Base-by-base conservation (phyloP, 2,113 vertebrate genomes). In the Daphoenositta chrysoptera region DNA sequence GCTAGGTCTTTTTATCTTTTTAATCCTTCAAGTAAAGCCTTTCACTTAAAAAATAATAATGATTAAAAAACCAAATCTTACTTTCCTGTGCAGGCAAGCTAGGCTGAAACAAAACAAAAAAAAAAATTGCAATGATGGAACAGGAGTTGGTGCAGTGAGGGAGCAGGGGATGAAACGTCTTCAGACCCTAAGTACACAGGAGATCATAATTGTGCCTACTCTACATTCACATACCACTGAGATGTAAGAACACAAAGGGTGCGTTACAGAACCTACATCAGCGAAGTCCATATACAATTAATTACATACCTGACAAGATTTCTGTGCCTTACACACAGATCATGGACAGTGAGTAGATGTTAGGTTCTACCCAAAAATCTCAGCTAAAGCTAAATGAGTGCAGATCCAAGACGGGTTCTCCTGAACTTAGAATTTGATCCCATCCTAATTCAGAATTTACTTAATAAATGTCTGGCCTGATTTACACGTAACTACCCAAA, bases 161-260 rank as follows among this genome's bases (percentile, higher is more conserved):
- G 42, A 71, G 24, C 11, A 80, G 17, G 19, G 13, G 23, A 72
- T 47, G 40, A 39, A 27, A 53, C 56, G 30, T 22, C 37, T 61
- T 70, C 48, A 64, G 22, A 80, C 2, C 7, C 26, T 27, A 51
- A 76, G 65, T 4, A 66, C 15, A 28, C 16, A 47, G 9, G 11
- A 47, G 7, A 20, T 33, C 7, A 19, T 12, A 9, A 30, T 0
- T 30, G 10, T 40, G 14, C 53, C 60, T 30, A 8, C 6, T 9
- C 1, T 7, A 27, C 2, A 16, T 20, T 54, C 27, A 51, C 3
- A 0, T 11, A n/a, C 7, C 63, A 44, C 7, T 42, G 45, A 90
- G 71, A 56, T 66, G 16, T 15, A 19, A 35, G 51, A 83, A 39
- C 28, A 65, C 22, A 42, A 58, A 83, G 30, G 11, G 28, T 10